Evolutionary conservation across 2,797 vertebrate genomes (phyloP).

Genomic region (Mus caroli): DNA sequence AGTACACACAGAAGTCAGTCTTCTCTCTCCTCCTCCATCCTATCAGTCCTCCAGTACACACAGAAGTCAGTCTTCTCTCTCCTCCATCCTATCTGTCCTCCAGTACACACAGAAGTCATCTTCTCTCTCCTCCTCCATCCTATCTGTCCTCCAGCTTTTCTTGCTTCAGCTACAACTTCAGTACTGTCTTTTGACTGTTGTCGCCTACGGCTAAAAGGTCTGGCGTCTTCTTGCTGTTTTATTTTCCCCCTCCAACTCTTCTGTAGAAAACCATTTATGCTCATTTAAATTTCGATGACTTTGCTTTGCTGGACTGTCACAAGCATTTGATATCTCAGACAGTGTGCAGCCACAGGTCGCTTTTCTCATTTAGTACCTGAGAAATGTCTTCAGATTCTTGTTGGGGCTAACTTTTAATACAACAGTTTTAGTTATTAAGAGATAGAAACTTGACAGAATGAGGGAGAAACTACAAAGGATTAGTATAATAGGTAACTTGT

Average conservation of each 20-base stretch:
- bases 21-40: not conserved
- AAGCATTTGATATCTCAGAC: conserved; percentile 8
- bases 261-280: not conserved
- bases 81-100: no score
- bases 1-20: not conserved
- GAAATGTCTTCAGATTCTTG: conserved; percentile 36
- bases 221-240: not conserved
- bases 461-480: not conserved
- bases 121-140: not conserved
- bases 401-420: not conserved
- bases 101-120: not conserved
- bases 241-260: not conserved
- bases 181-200: not conserved
- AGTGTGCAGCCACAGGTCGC: not conserved
- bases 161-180: not conserved
- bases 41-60: not conserved
- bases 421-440: not conserved
- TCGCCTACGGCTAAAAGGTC: not conserved
- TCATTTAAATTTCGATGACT: not conserved
- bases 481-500: not conserved
- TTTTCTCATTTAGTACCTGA: conserved; percentile 40
- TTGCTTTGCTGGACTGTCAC: not conserved
- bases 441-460: not conserved
- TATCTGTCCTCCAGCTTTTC: not conserved
- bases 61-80: not conserved